A percentile compares a stretch with the other conserved stretches of the same genome.
Evolutionary conservation across 2,113 vertebrate species (phyloP).

Genomic region (Hemicordylus capensis): DNA sequence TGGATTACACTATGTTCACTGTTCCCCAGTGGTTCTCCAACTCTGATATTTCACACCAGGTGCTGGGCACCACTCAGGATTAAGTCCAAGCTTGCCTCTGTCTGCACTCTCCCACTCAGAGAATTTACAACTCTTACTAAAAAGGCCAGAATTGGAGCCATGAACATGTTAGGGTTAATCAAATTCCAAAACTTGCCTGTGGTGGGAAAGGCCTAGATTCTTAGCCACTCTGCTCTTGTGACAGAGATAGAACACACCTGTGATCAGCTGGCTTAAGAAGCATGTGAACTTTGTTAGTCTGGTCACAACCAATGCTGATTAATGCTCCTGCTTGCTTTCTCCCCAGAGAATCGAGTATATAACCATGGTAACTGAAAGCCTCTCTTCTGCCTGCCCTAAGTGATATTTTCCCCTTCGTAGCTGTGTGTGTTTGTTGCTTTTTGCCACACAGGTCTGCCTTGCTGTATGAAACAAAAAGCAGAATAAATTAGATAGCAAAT

Average conservation of each 20-base stretch:
- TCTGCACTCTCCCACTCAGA: too few relatives aligned
- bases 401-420: too few relatives aligned
- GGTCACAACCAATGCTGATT: slow-evolving; percentile 8
- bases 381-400: background rate
- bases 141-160: too few relatives aligned
- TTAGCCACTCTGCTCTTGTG: background rate
- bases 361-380: slow-evolving; percentile 22
- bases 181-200: background rate
- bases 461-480: background rate
- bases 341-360: background rate
- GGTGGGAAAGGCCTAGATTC: background rate
- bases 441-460: background rate
- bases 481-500: background rate
- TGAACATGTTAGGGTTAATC: background rate
- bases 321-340: background rate
- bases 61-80: too few relatives aligned
- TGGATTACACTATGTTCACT: too few relatives aligned
- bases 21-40: too few relatives aligned
- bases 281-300: slow-evolving; percentile 2
- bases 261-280: background rate
- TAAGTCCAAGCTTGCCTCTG: too few relatives aligned
- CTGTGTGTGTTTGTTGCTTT: too few relatives aligned
- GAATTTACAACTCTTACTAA: too few relatives aligned
- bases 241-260: background rate
- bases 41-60: too few relatives aligned